Evolutionary conservation across 2,888 invertebrate species (phyloP).

Genomic region (Prenolepis imparis): DNA sequence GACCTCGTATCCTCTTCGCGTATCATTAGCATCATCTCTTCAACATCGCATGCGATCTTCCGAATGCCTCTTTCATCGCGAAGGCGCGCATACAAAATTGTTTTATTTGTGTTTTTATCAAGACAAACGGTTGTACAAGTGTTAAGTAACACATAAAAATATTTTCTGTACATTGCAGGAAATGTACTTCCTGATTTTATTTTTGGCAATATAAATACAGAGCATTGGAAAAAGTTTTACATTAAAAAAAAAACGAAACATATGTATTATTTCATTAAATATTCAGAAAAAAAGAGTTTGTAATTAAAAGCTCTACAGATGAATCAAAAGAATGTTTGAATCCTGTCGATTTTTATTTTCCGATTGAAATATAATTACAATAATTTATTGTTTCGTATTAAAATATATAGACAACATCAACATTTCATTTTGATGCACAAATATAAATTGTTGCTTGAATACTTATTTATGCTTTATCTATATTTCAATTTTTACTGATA

Average conservation of each 20-base stretch:
- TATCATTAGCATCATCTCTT: conserved; percentile 43
- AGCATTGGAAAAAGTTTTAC: neutral
- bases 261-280: neutral
- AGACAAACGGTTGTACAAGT: neutral
- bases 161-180: neutral
- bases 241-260: neutral
- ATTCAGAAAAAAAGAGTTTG: neutral
- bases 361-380: neutral
- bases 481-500: neutral
- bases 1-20: conserved; percentile 68
- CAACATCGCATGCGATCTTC: neutral
- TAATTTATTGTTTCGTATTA: neutral
- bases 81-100: neutral
- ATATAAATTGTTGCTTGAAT: neutral
- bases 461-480: neutral
- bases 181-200: neutral
- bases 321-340: neutral
- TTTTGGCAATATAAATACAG: neutral
- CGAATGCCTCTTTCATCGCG: neutral
- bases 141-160: neutral
- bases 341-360: neutral
- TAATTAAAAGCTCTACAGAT: neutral
- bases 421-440: neutral
- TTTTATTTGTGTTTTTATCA: neutral
- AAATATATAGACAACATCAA: neutral